These are phyloP conservation scores for Drosophila jambulina DNA, from an alignment of 1,140 invertebrate genomes.

Conservation along the genomic window DNA sequence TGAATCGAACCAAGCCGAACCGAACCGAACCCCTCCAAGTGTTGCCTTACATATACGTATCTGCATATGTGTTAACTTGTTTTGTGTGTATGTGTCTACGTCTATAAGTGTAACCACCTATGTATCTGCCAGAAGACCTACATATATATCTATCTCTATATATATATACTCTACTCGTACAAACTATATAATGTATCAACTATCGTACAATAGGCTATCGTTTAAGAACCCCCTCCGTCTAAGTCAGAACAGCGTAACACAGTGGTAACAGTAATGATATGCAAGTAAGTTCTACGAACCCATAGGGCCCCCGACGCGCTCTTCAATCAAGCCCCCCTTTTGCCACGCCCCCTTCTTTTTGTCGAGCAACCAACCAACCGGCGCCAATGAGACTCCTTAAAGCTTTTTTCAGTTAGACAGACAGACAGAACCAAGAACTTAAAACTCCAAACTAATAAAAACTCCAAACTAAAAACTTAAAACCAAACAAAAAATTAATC, in stretches of 20 bases:
- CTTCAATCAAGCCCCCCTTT: neutral
- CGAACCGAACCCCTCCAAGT: conserved; percentile 1
- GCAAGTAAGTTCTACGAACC: conserved; percentile 51
- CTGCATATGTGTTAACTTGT: conserved; percentile 52
- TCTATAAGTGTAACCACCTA: conserved; percentile 50
- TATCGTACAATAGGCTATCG: conserved; percentile 49
- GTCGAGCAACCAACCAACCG: conserved; percentile 31
- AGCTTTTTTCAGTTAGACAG: conserved; percentile 51
- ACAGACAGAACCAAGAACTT: conserved; percentile 35
- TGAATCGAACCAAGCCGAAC: conserved; percentile 14
- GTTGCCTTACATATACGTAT: conserved; percentile 31
- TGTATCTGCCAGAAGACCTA: conserved; percentile 42
- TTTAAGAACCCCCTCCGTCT: conserved; percentile 39
- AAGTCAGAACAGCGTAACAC: conserved; percentile 32
- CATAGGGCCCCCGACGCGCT: conserved; percentile 16
- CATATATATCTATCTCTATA: conserved; percentile 29
- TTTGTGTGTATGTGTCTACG: conserved; percentile 54
- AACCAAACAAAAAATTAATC: conserved; percentile 7
- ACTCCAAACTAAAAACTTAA: too few relatives aligned
- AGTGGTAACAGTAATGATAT: conserved; percentile 14
- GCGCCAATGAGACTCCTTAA: conserved; percentile 19
- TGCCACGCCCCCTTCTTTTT: neutral
- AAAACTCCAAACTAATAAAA: conserved; percentile 1
- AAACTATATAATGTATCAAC: conserved; percentile 39
- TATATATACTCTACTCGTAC: conserved; percentile 43